Conservation (phyloP, 2,888 invertebrate species). For the Punctoribates punctum region DNA sequence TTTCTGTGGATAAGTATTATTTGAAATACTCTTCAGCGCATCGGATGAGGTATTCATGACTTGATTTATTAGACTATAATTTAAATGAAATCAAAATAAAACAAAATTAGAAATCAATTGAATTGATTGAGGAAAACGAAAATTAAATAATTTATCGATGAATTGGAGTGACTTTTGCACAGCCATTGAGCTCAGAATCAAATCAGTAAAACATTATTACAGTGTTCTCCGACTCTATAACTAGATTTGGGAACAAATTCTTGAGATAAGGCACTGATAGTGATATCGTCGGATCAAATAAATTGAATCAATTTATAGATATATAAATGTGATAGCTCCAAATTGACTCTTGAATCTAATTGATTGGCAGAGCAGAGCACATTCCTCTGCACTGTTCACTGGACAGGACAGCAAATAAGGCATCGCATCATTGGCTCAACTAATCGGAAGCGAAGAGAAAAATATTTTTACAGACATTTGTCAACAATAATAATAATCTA, state of each 20-base stretch:
- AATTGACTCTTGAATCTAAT: background rate
- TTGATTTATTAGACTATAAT: background rate
- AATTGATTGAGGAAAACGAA: background rate
- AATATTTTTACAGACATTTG: background rate
- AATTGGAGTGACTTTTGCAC: background rate
- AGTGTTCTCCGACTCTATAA: no score
- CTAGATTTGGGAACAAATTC: no score
- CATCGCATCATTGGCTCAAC: conserved; percentile 16
- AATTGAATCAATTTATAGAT: background rate
- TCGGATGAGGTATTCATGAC: background rate
- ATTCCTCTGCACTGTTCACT: background rate
- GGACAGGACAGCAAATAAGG: background rate
- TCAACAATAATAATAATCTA: background rate
- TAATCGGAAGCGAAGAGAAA: conserved; percentile 3
- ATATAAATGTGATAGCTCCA: no score
- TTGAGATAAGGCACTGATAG: no score
- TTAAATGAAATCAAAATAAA: background rate
- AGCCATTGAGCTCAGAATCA: background rate
- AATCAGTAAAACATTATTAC: background rate
- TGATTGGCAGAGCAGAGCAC: background rate
- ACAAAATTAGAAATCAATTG: background rate
- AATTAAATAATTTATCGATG: background rate
- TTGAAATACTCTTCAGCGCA: background rate
- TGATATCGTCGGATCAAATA: background rate
- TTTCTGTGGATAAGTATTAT: background rate